Conservation (phyloP, 30 jellyfish, hydroid and myxozoan genomes). For the Mastigias papua region DNA sequence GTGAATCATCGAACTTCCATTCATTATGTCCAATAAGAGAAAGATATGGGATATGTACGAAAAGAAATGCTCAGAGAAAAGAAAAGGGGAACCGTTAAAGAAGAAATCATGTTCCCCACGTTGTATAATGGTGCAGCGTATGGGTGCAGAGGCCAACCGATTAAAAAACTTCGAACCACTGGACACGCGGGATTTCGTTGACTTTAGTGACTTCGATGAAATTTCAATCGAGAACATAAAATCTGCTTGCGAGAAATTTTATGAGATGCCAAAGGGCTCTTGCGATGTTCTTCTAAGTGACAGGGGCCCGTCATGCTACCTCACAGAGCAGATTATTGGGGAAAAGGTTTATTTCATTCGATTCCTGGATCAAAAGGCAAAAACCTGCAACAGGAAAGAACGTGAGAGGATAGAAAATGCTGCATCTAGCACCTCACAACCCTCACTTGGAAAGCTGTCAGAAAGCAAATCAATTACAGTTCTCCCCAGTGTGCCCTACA, state of each 20-base stretch:
- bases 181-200: conserved; percentile 58
- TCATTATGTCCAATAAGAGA: too few relatives aligned
- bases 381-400: neutral
- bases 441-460: neutral
- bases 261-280: conserved; percentile 57
- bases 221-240: conserved; percentile 34
- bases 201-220: conserved; percentile 35
- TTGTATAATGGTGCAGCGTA: conserved; percentile 38
- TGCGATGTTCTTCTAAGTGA: conserved; percentile 61
- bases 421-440: neutral
- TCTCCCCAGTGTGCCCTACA: neutral
- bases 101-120: neutral
- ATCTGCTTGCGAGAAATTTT: conserved; percentile 40
- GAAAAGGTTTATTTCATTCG: conserved; percentile 21
- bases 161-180: conserved; percentile 46
- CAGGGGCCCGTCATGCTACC: conserved; percentile 65
- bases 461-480: neutral
- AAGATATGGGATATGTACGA: too few relatives aligned
- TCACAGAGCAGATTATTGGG: conserved; percentile 46
- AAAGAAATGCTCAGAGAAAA: too few relatives aligned
- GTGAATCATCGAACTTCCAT: neutral
- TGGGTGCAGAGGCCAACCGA: conserved; percentile 30
- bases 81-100: too few relatives aligned
- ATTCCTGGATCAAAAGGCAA: conserved; percentile 8
- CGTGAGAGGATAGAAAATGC: neutral